Evolutionary conservation across 2,888 invertebrate species (phyloP).

Genomic region (Netelia fuscicornis): DNA sequence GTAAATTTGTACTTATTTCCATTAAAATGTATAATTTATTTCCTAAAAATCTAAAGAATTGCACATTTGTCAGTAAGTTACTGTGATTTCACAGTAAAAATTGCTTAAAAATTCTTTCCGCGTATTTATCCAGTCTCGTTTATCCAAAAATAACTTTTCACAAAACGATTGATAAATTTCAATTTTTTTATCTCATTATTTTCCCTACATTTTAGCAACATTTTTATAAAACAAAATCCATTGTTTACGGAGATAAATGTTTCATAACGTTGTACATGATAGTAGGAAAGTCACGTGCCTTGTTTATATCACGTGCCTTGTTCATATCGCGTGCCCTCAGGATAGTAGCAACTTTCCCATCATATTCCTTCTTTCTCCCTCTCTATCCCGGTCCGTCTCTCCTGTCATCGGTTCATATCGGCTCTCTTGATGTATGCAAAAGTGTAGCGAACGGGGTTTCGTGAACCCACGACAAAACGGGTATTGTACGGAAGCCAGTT

Average conservation of each 20-base stretch:
- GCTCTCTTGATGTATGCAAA: constrained; percentile 5
- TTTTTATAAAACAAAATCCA: neutral
- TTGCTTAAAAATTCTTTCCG: too few species aligned
- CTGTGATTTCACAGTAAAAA: too few species aligned
- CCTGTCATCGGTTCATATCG: constrained; percentile 5
- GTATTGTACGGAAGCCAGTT: constrained; percentile 60
- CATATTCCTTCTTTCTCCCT: constrained; percentile 1
- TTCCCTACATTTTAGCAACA: too few species aligned
- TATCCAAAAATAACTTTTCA: too few species aligned
- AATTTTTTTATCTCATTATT: too few species aligned
- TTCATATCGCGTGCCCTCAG: neutral
- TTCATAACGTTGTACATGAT: neutral
- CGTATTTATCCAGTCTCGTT: too few species aligned
- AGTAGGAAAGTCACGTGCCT: too few species aligned
- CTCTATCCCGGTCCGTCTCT: neutral
- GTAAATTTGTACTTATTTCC: too few species aligned
- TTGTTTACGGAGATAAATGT: neutral
- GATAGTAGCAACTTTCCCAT: constrained; percentile 11
- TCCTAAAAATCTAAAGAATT: too few species aligned
- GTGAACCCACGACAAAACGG: constrained; percentile 44
- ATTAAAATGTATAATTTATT: too few species aligned
- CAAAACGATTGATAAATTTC: too few species aligned
- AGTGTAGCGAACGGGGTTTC: neutral
- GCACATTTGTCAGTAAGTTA: too few species aligned
- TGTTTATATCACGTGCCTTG: neutral